Evolutionary conservation across 2,888 invertebrate genomes (phyloP).

Genomic region (Perizoma affinitatum): DNA sequence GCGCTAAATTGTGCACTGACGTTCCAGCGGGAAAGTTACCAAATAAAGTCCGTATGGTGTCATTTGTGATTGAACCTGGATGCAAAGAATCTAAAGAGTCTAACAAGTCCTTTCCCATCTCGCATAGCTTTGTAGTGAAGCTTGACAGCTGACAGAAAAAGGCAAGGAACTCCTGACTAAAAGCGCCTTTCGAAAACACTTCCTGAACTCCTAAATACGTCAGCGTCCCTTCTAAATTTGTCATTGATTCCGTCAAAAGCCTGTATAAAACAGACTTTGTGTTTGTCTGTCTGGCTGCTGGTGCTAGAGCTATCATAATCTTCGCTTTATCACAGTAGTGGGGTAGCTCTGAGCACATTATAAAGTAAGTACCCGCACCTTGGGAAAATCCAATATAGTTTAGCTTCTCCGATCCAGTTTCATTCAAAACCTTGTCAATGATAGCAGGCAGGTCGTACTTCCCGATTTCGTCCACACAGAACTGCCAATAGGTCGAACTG

Average conservation of each 20-base stretch:
- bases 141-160: conserved; percentile 58
- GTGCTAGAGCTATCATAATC: conserved; percentile 86
- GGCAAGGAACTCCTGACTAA: conserved; percentile 54
- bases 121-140: conserved; percentile 50
- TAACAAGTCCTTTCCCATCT: conserved; percentile 40
- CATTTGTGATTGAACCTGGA: conserved; percentile 57
- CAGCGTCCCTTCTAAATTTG: conserved; percentile 44
- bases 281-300: conserved; percentile 79
- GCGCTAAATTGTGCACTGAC: conserved; percentile 58
- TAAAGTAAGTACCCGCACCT: conserved; percentile 87
- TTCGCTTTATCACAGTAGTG: conserved; percentile 86
- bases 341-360: conserved; percentile 86
- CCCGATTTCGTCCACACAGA: conserved; percentile 91
- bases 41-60: conserved; percentile 51
- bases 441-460: conserved; percentile 89
- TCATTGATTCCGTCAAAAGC: conserved; percentile 35
- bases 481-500: conserved; percentile 82
- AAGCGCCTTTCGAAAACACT: conserved; percentile 55
- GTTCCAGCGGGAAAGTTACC: conserved; percentile 66
- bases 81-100: conserved; percentile 52
- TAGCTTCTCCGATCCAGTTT: conserved; percentile 52
- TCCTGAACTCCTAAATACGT: conserved; percentile 50
- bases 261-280: conserved; percentile 58
- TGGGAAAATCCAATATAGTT: conserved; percentile 89
- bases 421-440: conserved; percentile 59